These are phyloP conservation scores for Pseudorectes ferrugineus DNA, from an alignment of 2,113 vertebrate genomes.

Conservation along the genomic window DNA sequence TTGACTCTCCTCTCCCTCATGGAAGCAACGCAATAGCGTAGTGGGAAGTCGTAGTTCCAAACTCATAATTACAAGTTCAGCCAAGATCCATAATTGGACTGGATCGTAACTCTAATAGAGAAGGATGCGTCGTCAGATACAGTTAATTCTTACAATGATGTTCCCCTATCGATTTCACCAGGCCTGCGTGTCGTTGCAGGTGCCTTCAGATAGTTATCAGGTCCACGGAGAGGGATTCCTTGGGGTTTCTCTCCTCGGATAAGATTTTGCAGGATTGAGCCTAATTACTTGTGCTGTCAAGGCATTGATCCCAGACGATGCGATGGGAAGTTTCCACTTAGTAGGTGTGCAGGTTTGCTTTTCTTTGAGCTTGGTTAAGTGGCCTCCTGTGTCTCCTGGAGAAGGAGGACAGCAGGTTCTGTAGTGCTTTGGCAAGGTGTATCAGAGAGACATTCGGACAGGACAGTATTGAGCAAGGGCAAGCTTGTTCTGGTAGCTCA, in stretches of 20 bases:
- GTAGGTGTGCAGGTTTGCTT: background rate
- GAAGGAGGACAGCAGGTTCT: background rate
- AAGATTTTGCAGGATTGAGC: background rate
- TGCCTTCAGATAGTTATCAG: background rate
- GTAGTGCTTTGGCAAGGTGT: background rate
- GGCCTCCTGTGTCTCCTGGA: background rate
- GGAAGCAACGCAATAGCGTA: conserved; percentile 15
- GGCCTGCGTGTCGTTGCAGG: background rate
- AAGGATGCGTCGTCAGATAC: conserved; percentile 22
- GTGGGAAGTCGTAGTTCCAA: conserved; percentile 23
- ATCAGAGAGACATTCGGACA: background rate
- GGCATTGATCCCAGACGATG: background rate
- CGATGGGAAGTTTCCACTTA: background rate
- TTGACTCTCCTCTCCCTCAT: conserved; percentile 42
- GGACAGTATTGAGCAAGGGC: rapidly evolving
- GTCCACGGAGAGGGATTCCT: conserved; percentile 13
- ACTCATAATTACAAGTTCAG: conserved; percentile 55
- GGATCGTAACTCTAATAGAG: conserved; percentile 56
- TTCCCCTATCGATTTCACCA: background rate
- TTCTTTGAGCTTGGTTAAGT: background rate
- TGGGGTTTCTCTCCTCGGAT: background rate
- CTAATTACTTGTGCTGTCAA: background rate
- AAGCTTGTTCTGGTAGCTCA: background rate
- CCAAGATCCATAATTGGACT: conserved; percentile 55
- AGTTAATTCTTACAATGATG: conserved; percentile 47